Evolutionary conservation across 1,140 invertebrate genomes (phyloP).

Genomic region (Drosophila albomicans): DNA sequence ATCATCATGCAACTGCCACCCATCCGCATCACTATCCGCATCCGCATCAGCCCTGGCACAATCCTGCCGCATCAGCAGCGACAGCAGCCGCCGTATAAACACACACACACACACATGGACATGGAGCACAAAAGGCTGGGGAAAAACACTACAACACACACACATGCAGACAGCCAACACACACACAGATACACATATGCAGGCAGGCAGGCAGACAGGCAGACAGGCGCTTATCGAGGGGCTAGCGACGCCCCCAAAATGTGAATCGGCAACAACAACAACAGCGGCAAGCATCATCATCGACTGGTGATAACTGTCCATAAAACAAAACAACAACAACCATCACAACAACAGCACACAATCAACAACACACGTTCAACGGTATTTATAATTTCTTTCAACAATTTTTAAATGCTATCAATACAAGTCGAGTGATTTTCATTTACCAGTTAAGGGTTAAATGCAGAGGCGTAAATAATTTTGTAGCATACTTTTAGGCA

Average conservation of each 20-base stretch:
- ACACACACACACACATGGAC: not conserved
- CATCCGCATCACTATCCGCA: conserved; percentile 82
- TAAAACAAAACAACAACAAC: conserved; percentile 46
- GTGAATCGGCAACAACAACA: conserved; percentile 9
- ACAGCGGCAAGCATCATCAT: conserved; percentile 2
- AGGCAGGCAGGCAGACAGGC: too few relatives aligned
- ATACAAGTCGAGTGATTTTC: not conserved
- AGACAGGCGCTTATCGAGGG: conserved; percentile 14
- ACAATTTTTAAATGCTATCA: conserved; percentile 33
- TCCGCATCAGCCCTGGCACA: conserved; percentile 84
- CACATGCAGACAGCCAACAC: not conserved
- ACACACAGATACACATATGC: not conserved
- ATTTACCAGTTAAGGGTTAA: not conserved
- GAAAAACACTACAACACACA: not conserved
- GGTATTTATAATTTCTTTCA: conserved; percentile 80
- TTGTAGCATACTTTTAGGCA: conserved; percentile 15
- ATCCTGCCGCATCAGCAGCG: conserved; percentile 79
- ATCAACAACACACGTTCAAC: conserved; percentile 73
- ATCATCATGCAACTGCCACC: conserved; percentile 69
- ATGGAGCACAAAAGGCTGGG: conserved; percentile 9
- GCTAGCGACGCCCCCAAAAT: conserved; percentile 28
- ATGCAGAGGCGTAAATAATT: not conserved
- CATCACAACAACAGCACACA: conserved; percentile 61
- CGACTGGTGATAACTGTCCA: conserved; percentile 28
- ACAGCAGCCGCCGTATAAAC: conserved; percentile 80